These are phyloP conservation scores for Mormoops blainvillei DNA, from an alignment of 2,113 vertebrate genomes.

Conservation along the genomic window DNA sequence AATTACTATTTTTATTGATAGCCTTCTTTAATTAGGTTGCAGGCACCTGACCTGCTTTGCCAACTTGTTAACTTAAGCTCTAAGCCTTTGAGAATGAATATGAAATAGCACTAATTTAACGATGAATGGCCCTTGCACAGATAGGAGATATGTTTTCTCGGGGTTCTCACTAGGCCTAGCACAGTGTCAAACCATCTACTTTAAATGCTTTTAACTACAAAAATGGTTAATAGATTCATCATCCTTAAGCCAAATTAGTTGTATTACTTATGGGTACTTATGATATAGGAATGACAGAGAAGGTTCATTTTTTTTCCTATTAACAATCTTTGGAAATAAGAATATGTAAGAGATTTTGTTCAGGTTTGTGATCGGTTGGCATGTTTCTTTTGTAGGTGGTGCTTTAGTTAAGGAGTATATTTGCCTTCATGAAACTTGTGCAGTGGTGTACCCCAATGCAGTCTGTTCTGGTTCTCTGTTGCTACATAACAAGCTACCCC, in stretches of 20 bases:
- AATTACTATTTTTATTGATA: slow-evolving; percentile 41
- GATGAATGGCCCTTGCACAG: neutral
- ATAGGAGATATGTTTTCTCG: neutral
- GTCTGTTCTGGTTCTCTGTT: neutral
- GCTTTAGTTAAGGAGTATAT: neutral
- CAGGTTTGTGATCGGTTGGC: neutral
- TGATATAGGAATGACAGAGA: neutral
- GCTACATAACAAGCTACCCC: neutral
- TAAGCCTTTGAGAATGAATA: neutral
- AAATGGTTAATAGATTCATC: neutral
- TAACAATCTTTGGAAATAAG: neutral
- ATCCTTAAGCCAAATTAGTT: neutral
- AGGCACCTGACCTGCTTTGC: neutral
- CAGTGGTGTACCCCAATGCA: neutral
- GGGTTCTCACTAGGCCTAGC: neutral
- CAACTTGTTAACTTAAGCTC: neutral
- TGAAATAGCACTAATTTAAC: neutral
- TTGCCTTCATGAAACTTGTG: neutral
- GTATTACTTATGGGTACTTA: neutral
- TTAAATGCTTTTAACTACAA: slow-evolving; percentile 30
- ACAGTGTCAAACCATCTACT: neutral
- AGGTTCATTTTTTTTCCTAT: neutral
- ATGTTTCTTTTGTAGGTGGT: neutral
- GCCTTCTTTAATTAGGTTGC: slow-evolving; percentile 28
- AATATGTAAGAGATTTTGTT: neutral